Conservation (phyloP, 2,113 vertebrate genomes). For the Progne subis region DNA sequence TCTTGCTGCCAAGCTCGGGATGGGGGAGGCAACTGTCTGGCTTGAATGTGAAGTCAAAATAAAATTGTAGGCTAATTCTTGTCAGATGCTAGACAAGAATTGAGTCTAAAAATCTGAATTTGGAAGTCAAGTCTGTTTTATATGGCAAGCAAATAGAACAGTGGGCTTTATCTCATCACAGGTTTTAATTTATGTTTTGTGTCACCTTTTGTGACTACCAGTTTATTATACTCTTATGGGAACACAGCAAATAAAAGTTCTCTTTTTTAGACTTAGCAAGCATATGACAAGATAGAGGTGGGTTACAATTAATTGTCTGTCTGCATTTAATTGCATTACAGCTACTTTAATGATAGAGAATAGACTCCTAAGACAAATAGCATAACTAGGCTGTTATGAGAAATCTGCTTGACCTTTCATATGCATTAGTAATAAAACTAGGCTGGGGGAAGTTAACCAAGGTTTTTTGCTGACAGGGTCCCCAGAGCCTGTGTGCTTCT, state of each 20-base stretch:
- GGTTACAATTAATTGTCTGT: neutral
- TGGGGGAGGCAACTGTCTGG: neutral
- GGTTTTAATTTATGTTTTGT: neutral
- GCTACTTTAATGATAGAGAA: neutral
- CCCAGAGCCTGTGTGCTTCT: neutral
- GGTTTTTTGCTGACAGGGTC: neutral
- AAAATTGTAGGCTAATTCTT: neutral
- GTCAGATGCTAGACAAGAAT: neutral
- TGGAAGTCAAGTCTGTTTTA: slow-evolving; percentile 5
- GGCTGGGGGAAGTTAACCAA: neutral
- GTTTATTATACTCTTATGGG: neutral
- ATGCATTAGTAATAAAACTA: neutral
- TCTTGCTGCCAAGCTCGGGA: neutral
- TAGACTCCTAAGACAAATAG: neutral
- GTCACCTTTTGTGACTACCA: neutral
- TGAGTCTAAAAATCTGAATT: neutral
- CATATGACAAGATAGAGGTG: neutral
- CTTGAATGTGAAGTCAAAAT: neutral
- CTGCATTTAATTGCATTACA: neutral
- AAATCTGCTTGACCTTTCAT: neutral
- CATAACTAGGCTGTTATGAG: neutral
- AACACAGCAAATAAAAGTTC: neutral
- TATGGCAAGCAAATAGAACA: neutral
- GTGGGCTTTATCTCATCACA: neutral
- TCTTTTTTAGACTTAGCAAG: neutral